phyloP scores from a whole-genome alignment of 2,888 invertebrate species.

The Apamea anceps region DNA sequence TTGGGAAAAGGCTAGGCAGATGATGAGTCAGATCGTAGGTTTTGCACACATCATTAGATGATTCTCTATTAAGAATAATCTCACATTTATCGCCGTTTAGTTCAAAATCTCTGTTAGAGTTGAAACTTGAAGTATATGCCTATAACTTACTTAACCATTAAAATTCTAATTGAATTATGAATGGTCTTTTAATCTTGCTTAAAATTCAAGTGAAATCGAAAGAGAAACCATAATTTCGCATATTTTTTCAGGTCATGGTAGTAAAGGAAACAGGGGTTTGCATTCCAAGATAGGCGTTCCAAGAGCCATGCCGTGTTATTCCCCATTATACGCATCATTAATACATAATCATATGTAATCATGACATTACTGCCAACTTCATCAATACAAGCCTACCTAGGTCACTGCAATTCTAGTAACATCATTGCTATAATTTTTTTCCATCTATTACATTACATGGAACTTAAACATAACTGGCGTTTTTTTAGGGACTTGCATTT shows the following conservation, averaged over 20 bases:
- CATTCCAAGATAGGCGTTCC: background rate
- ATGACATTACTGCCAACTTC: constrained; percentile 19
- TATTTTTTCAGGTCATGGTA: constrained; percentile 2
- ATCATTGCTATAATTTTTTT: background rate
- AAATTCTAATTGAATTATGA: background rate
- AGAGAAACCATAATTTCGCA: background rate
- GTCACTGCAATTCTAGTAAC: background rate
- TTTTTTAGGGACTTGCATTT: too few relatives aligned
- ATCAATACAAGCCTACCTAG: constrained; percentile 19
- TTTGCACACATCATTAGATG: too few relatives aligned
- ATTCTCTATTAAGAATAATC: background rate
- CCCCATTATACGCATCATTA: constrained; percentile 16
- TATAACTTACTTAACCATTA: background rate
- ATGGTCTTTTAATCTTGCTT: background rate
- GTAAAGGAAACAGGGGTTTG: background rate
- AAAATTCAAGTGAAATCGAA: background rate
- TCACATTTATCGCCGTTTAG: too few relatives aligned
- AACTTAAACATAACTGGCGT: background rate
- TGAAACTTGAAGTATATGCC: background rate
- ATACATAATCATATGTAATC: constrained; percentile 12
- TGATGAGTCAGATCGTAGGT: too few relatives aligned
- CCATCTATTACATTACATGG: background rate
- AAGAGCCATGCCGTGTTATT: constrained; percentile 5
- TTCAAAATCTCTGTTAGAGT: background rate
- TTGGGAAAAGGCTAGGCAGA: too few relatives aligned